phyloP scores from a whole-genome alignment of 2,888 invertebrate genomes.

The Pyrrhopygopsis socrates region DNA sequence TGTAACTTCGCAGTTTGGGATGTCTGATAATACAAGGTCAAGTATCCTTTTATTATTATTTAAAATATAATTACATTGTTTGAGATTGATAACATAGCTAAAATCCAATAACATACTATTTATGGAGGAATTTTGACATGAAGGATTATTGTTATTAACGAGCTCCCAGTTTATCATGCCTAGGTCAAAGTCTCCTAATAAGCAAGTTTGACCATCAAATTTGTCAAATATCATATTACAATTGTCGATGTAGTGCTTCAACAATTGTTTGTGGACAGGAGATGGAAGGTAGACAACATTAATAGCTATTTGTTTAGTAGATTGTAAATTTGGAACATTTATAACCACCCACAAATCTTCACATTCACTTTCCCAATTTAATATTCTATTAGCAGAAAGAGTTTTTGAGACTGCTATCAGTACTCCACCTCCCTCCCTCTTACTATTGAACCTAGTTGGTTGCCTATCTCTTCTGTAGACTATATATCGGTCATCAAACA shows the following conservation, averaged over 20 bases:
- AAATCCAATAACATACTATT: not conserved
- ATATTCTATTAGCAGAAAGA: not conserved
- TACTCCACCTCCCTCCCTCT: conserved; percentile 36
- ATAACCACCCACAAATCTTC: conserved; percentile 50
- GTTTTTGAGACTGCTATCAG: conserved; percentile 16
- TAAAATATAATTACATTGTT: not conserved
- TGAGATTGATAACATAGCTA: not conserved
- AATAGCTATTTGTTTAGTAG: not conserved
- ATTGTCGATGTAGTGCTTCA: not conserved
- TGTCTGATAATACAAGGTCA: not conserved
- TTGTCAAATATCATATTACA: not conserved
- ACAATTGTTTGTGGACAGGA: not conserved
- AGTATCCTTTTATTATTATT: not conserved
- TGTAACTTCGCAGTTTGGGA: not conserved
- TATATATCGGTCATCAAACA: conserved; percentile 39
- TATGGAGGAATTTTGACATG: not conserved
- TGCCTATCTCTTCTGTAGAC: conserved; percentile 39
- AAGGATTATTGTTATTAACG: not conserved
- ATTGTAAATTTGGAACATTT: not conserved
- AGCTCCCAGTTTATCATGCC: not conserved
- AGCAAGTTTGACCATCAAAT: not conserved
- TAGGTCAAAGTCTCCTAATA: not conserved
- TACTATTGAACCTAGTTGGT: not conserved
- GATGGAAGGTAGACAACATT: not conserved
- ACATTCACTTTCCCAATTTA: not conserved